These are phyloP conservation scores for Myotis planiceps DNA, from an alignment of 2,797 vertebrate species.

Conservation along the genomic window DNA sequence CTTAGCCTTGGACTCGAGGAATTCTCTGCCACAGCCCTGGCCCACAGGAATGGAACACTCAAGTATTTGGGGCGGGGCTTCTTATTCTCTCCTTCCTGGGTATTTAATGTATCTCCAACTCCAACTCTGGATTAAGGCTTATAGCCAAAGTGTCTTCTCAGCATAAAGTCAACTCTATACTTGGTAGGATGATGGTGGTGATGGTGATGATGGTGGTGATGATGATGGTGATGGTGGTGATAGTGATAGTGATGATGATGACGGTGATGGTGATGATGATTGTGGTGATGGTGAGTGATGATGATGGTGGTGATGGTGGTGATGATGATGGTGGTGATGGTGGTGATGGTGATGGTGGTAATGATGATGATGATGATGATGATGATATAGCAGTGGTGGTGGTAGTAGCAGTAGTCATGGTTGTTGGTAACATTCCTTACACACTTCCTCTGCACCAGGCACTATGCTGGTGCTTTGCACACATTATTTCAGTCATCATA, in stretches of 20 bases:
- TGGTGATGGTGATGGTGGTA: accelerated
- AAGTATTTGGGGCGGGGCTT: accelerated
- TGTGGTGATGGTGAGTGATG: accelerated
- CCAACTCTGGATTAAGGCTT: not conserved
- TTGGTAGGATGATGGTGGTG: too few relatives aligned
- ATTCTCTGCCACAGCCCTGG: not conserved
- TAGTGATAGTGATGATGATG: too few relatives aligned
- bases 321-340: accelerated
- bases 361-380: not conserved
- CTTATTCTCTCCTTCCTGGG: not conserved
- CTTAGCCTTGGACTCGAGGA: not conserved
- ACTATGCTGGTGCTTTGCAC: not conserved
- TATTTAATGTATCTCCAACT: not conserved
- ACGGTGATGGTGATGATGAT: too few relatives aligned
- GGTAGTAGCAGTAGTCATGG: accelerated
- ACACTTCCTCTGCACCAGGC: not conserved
- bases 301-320: accelerated
- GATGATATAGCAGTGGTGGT: not conserved
- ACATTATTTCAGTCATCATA: not conserved
- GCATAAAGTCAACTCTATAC: not conserved
- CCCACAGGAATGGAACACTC: not conserved
- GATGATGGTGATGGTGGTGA: too few relatives aligned
- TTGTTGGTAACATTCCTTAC: not conserved
- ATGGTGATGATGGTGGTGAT: not conserved
- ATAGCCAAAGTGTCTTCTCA: not conserved